Percentiles rank a stretch among this genome's conserved stretches.
These are phyloP conservation scores for Misgurnus anguillicaudatus DNA, from an alignment of 2,113 vertebrate genomes.

Conservation along the genomic window DNA sequence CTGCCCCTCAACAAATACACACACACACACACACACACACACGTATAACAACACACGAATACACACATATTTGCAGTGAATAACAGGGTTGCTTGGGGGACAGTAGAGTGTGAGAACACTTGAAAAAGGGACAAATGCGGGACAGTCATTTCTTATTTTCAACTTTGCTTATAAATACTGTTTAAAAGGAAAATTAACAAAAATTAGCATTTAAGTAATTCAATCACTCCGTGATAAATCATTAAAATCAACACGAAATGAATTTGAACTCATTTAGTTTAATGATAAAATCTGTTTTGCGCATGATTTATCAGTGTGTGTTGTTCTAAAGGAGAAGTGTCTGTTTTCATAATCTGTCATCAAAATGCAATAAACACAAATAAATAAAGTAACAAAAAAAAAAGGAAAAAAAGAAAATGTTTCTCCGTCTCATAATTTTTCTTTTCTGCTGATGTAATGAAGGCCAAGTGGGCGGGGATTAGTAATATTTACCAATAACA, in stretches of 20 bases:
- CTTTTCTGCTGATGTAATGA: not conserved
- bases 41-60: conserved; percentile 29
- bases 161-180: not conserved
- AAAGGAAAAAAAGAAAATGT: conserved; percentile 49
- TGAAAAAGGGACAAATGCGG: conserved; percentile 7
- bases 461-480: not conserved
- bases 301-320: not conserved
- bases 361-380: not conserved
- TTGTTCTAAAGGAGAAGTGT: not conserved
- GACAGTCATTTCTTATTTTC: conserved; percentile 23
- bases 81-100: conserved; percentile 76
- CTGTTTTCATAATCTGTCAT: not conserved
- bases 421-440: not conserved
- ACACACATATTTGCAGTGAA: conserved; percentile 70
- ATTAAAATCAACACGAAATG: conserved; percentile 18
- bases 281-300: not conserved
- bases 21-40: conserved; percentile 43
- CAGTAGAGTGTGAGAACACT: conserved; percentile 38
- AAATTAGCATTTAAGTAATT: conserved; percentile 11
- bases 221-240: conserved; percentile 13
- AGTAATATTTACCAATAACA: not conserved
- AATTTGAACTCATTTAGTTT: not conserved
- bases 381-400: not conserved
- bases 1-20: conserved; percentile 46
- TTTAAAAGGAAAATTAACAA: conserved; percentile 38